Evolutionary conservation across 1,140 invertebrate genomes (phyloP).

Genomic region (Diorhabda sublineata): DNA sequence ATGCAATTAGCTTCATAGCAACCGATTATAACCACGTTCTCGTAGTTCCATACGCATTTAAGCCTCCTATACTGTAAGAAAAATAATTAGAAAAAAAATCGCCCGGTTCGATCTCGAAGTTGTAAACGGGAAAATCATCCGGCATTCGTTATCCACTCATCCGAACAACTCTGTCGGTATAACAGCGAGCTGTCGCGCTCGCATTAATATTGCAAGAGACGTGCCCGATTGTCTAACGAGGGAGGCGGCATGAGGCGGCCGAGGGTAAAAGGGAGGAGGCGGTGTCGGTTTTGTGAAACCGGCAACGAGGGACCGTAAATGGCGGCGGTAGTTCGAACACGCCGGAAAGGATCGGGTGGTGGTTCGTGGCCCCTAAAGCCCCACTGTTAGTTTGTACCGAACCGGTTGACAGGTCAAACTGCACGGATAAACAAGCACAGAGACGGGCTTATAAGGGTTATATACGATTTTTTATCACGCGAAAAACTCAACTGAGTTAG

Average conservation of each 20-base stretch:
- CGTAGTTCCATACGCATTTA: not conserved
- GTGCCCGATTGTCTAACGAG: constrained; percentile 41
- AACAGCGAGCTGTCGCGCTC: constrained; percentile 16
- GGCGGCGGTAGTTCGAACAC: constrained; percentile 6
- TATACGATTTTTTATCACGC: too few relatives aligned
- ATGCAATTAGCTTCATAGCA: too few relatives aligned
- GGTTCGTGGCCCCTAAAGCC: not conserved
- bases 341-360: constrained; percentile 17
- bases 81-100: not conserved
- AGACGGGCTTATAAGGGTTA: not conserved
- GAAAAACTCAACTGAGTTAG: too few relatives aligned
- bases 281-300: constrained; percentile 16
- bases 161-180: constrained; percentile 9
- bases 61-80: not conserved
- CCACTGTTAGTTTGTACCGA: constrained; percentile 8
- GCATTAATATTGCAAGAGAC: constrained; percentile 38
- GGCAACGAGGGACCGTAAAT: constrained; percentile 7
- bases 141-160: constrained; percentile 7
- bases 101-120: not conserved
- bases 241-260: constrained; percentile 20
- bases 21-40: too few relatives aligned
- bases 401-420: constrained; percentile 28
- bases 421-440: constrained; percentile 18
- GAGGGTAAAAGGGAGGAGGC: constrained; percentile 8
- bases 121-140: constrained; percentile 1